These are phyloP conservation scores for Cuculus canorus DNA, from an alignment of 2,797 vertebrate genomes.

Conservation along the genomic window DNA sequence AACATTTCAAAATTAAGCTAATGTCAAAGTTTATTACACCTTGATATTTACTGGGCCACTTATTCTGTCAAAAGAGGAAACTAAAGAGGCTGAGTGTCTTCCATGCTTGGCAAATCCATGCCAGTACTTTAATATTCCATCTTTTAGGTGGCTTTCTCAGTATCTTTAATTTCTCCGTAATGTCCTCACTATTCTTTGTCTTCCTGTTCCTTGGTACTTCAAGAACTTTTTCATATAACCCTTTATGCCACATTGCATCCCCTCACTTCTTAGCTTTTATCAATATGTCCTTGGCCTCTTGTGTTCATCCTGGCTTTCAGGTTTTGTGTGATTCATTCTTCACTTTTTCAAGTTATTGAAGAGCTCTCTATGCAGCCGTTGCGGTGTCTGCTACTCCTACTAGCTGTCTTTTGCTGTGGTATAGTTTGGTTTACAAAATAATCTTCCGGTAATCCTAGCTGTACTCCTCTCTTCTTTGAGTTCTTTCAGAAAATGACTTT, in stretches of 20 bases:
- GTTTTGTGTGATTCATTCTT: neutral
- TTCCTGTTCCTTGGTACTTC: neutral
- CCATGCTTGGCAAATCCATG: neutral
- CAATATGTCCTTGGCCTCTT: neutral
- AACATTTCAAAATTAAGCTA: neutral
- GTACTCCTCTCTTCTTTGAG: neutral
- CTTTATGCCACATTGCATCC: neutral
- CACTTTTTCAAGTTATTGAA: neutral
- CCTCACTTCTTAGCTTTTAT: neutral
- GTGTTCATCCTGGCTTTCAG: neutral
- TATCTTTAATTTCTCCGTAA: neutral
- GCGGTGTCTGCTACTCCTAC: neutral
- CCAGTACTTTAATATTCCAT: neutral
- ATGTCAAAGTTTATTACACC: neutral
- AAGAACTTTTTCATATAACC: neutral
- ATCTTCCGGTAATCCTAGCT: neutral
- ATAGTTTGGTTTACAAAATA: neutral
- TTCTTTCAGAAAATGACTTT: neutral
- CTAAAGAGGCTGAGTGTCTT: neutral
- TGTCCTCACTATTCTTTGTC: neutral
- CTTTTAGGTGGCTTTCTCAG: neutral
- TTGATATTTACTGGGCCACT: neutral
- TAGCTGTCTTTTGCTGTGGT: neutral
- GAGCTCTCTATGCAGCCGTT: neutral
- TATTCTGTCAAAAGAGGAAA: neutral